Evolutionary conservation across 1,140 invertebrate genomes (phyloP), one percentile per base, ranked within the genome.

Genomic region (Halictus rubicundus): DNA sequence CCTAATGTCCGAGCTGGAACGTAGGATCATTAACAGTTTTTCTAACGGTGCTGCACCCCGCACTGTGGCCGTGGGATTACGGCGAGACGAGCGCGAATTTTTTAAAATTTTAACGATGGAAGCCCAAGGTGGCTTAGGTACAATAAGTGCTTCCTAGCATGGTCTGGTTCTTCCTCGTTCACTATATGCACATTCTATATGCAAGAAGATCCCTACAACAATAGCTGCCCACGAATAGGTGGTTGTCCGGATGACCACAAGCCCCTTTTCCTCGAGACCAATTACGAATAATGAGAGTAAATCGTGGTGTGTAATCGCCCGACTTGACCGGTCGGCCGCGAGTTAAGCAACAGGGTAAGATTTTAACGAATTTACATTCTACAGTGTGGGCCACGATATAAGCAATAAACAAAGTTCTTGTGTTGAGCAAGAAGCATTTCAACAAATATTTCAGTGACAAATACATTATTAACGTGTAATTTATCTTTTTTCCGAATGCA

Each of bases 231-330:
- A 42, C 46, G 59, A 68, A 69, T 46, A 23, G 68, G 27, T 19
- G 61, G 61, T 32, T 66, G 39, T 46, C 25, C 77, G 19, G n/a
- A 69, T 23, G 39, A 37, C 52, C 63, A 12, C 39, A 37, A 16
- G 8, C 21, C 60, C 52, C 49, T 52, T 66, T 42, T 23, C 63
- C 27, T 42, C 57, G 68, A 46, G 42, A 71, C 79, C 84, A 86
- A 86, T 86, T 85, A 85, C 85, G 76, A 82, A 80, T 86, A 86
- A 86, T 78, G 80, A 84, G 83, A 85, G 85, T 82, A 84, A 85
- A 76, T 71, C 72, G 83, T 27, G 63, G 27, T 52, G 70, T 68
- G 68, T 73, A 76, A 82, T 86, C 82, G 72, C 74, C 69, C 63
- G 27, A 27, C 37, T 68, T 39, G 70, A 65, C 25, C 61, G 23